Percentiles rank a stretch among this genome's conserved stretches.
These are phyloP conservation scores for Macropodus opercularis DNA, from an alignment of 2,797 vertebrate species.

Conservation along the genomic window DNA sequence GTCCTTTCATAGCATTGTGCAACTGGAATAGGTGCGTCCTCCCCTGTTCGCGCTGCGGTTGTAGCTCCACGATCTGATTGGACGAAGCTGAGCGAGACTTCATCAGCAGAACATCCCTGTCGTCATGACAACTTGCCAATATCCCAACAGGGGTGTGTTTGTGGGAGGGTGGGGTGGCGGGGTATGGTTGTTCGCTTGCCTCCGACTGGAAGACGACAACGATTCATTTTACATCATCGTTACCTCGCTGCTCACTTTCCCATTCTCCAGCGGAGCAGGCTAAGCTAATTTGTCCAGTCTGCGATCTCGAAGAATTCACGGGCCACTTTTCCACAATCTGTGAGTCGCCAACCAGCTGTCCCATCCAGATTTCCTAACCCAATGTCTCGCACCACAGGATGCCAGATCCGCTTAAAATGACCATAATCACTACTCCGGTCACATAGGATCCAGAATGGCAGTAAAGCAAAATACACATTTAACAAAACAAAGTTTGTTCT, in stretches of 20 bases:
- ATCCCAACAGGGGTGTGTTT: conserved; percentile 82
- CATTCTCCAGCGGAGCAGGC: conserved; percentile 43
- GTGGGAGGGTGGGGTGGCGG: conserved; percentile 66
- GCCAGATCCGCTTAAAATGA: conserved; percentile 75
- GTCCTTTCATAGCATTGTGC: conserved; percentile 92
- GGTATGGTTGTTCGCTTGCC: conserved; percentile 65
- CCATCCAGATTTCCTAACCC: conserved; percentile 62
- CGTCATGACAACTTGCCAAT: conserved; percentile 99
- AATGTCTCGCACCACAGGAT: conserved; percentile 74
- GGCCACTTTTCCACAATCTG: conserved; percentile 42
- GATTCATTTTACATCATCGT: conserved; percentile 84
- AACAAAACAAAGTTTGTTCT: conserved; percentile 38
- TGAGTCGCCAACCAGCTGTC: conserved; percentile 69
- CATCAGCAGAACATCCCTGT: conserved; percentile 98
- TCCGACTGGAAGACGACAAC: conserved; percentile 83
- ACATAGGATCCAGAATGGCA: conserved; percentile 34
- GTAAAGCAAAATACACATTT: conserved; percentile 29
- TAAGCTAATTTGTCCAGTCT: conserved; percentile 67
- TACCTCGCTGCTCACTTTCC: conserved; percentile 76
- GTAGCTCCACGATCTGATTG: conserved; percentile 98
- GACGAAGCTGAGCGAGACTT: conserved; percentile 93
- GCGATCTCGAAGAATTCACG: conserved; percentile 45
- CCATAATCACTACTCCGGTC: conserved; percentile 58
- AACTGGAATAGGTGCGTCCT: conserved; percentile 98
- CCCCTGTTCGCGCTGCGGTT: conserved; percentile 95